Conservation (phyloP, 1,140 invertebrate genomes). For the Temnothorax nylanderi region DNA sequence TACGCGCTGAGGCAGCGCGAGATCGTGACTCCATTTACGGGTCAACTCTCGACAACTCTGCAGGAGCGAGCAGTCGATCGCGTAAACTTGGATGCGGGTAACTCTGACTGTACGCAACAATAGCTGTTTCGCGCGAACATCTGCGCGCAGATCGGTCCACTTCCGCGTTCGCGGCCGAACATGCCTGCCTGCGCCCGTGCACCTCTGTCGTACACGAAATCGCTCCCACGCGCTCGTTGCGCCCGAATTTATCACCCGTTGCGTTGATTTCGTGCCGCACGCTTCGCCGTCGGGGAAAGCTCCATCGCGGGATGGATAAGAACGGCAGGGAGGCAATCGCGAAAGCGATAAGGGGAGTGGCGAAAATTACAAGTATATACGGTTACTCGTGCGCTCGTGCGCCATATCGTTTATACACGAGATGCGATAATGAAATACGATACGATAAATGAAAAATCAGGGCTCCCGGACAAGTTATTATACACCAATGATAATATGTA, state of each 20-base stretch:
- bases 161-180: constrained; percentile 2
- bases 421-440: constrained; percentile 5
- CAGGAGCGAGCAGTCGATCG: not conserved
- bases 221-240: not conserved
- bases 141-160: not conserved
- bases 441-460: constrained; percentile 25
- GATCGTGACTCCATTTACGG: not conserved
- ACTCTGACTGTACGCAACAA: not conserved
- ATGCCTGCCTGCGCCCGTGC: not conserved
- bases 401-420: not conserved
- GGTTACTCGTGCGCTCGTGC: not conserved
- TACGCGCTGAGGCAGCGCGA: not conserved
- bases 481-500: not conserved
- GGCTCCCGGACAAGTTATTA: not conserved
- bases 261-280: constrained; percentile 46
- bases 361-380: constrained; percentile 31
- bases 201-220: not conserved
- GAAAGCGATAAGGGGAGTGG: constrained; percentile 19
- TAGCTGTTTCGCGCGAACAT: not conserved
- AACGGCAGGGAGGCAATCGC: not conserved
- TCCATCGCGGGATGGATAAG: constrained; percentile 20
- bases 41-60: not conserved
- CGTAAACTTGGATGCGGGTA: constrained; percentile 22
- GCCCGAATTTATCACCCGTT: constrained; percentile 32
- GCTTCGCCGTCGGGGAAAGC: not conserved